phyloP scores from a whole-genome alignment of 2,113 vertebrate species.

The Arizona elegans region DNA sequence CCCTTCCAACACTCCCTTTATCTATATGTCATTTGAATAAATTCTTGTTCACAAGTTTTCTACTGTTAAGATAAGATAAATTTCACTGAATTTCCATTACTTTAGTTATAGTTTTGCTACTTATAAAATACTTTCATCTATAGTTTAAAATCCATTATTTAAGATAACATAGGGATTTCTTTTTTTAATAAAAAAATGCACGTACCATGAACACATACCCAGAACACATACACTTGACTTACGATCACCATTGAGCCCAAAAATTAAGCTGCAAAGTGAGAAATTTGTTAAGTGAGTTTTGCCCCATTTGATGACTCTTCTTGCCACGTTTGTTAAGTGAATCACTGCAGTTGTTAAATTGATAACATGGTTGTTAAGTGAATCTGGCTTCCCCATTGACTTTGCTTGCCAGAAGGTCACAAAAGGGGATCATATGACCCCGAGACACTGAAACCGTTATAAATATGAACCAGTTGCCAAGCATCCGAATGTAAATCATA shows the following conservation, averaged over 20 bases:
- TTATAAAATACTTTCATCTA: neutral
- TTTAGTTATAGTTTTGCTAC: neutral
- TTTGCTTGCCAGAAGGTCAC: neutral
- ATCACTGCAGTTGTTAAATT: neutral
- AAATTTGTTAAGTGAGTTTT: neutral
- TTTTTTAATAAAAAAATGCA: neutral
- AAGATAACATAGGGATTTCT: neutral
- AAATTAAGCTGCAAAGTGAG: neutral
- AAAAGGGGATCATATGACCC: neutral
- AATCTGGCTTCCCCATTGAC: neutral
- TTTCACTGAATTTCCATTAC: neutral
- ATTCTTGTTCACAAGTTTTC: neutral
- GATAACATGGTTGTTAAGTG: neutral
- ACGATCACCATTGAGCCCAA: neutral
- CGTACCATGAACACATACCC: neutral
- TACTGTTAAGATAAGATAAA: neutral
- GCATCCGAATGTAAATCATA: neutral
- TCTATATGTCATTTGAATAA: neutral
- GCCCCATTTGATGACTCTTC: neutral
- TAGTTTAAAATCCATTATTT: neutral
- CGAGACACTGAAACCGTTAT: neutral
- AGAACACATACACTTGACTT: neutral
- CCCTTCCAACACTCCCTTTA: neutral
- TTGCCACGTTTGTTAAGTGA: neutral
- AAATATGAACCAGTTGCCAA: neutral